phyloP scores from a whole-genome alignment of 2,113 vertebrate genomes.

The Malurus alboscapulatus region DNA sequence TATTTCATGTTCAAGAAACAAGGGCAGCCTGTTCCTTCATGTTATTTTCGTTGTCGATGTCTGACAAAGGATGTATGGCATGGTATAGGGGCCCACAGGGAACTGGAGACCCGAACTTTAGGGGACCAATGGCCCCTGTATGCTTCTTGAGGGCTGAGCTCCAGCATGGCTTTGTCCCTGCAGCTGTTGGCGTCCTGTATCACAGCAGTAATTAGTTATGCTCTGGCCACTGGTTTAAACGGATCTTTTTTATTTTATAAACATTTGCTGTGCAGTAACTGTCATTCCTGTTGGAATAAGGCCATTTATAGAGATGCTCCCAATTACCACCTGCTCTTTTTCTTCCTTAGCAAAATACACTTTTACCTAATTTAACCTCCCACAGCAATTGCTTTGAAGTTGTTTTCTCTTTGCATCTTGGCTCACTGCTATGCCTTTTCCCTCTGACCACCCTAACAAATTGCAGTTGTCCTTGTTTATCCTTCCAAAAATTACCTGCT shows the following conservation, averaged over 20 bases:
- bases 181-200: constrained; percentile 18
- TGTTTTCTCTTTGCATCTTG: neutral
- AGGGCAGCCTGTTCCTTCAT: neutral
- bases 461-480: neutral
- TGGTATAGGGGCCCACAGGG: neutral
- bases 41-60: neutral
- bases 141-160: neutral
- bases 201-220: neutral
- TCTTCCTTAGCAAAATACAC: constrained; percentile 42
- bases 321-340: constrained; percentile 60
- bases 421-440: neutral
- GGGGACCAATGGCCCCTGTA: fast-evolving
- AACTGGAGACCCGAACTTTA: neutral
- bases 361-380: constrained; percentile 58
- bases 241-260: constrained; percentile 34
- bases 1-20: neutral
- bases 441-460: neutral
- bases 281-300: constrained; percentile 42
- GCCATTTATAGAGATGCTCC: constrained; percentile 52
- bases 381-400: constrained; percentile 32
- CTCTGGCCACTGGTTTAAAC: constrained; percentile 3
- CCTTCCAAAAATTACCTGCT: neutral
- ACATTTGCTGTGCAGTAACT: constrained; percentile 17
- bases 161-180: neutral
- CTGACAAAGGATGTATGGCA: neutral